Evolutionary conservation across 2,113 vertebrate genomes (phyloP).

Genomic region (Aplodontia rufa): DNA sequence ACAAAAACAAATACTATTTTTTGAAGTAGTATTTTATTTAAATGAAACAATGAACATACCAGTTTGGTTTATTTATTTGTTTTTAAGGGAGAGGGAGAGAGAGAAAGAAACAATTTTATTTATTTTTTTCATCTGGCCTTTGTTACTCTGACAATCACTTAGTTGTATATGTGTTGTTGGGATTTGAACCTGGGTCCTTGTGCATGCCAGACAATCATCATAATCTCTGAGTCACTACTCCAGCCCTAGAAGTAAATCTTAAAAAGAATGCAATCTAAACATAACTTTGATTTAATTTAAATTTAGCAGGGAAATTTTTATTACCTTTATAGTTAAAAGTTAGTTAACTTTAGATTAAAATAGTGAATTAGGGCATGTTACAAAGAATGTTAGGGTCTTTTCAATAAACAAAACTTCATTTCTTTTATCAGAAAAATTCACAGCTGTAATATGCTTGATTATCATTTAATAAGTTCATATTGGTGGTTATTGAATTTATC

Average conservation of each 20-base stretch:
- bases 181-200: no score
- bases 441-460: not conserved
- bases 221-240: no score
- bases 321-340: not conserved
- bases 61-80: no score
- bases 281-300: not conserved
- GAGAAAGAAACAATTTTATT: no score
- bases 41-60: no score
- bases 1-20: not conserved
- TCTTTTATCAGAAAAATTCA: constrained; percentile 4
- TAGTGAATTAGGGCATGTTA: not conserved
- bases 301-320: not conserved
- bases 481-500: not conserved
- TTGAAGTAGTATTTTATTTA: no score
- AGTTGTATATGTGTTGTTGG: no score
- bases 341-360: not conserved
- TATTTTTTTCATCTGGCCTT: no score
- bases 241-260: no score
- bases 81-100: no score
- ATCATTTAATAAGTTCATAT: not conserved
- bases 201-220: no score
- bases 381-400: not conserved
- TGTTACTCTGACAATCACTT: no score
- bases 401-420: constrained; percentile 26
- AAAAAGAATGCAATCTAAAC: constrained; percentile 27